Percentiles rank a stretch among this genome's conserved stretches.
Evolutionary conservation across 2,113 vertebrate genomes (phyloP).

Genomic region (Rhagologus leucostigma): DNA sequence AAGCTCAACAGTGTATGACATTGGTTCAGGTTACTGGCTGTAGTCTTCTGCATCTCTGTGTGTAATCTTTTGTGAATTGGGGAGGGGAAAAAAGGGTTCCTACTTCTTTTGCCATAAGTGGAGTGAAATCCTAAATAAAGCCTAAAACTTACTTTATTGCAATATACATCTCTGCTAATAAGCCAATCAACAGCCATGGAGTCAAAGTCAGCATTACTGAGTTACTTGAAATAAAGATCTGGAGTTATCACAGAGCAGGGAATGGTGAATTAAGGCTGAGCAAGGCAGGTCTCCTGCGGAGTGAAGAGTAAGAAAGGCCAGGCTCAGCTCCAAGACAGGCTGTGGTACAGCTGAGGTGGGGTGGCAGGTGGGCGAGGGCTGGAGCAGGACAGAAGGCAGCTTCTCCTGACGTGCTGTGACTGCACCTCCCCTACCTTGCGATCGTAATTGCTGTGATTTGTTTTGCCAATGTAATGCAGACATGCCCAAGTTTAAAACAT

Average conservation of each 20-base stretch:
- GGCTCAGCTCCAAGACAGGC: background rate
- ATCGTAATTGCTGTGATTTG: conserved; percentile 76
- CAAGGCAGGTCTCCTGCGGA: background rate
- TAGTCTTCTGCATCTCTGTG: background rate
- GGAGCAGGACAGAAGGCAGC: background rate
- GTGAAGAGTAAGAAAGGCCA: background rate
- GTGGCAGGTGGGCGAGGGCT: background rate
- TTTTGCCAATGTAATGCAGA: conserved; percentile 80
- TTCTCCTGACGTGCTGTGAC: background rate
- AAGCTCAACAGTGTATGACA: background rate
- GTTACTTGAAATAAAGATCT: background rate
- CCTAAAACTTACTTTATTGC: background rate
- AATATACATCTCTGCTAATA: background rate
- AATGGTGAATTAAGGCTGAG: background rate
- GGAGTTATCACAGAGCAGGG: background rate
- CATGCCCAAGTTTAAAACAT: conserved; percentile 73
- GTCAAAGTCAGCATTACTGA: background rate
- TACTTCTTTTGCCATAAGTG: background rate
- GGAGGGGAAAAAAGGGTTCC: rapidly evolving
- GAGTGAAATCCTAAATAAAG: background rate
- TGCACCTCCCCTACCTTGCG: background rate
- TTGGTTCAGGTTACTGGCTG: background rate
- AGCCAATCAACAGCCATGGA: background rate
- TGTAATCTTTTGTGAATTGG: background rate
- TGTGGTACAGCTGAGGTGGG: background rate